Evolutionary conservation across 2,888 invertebrate species (phyloP).

Genomic region (Andrena minutula): DNA sequence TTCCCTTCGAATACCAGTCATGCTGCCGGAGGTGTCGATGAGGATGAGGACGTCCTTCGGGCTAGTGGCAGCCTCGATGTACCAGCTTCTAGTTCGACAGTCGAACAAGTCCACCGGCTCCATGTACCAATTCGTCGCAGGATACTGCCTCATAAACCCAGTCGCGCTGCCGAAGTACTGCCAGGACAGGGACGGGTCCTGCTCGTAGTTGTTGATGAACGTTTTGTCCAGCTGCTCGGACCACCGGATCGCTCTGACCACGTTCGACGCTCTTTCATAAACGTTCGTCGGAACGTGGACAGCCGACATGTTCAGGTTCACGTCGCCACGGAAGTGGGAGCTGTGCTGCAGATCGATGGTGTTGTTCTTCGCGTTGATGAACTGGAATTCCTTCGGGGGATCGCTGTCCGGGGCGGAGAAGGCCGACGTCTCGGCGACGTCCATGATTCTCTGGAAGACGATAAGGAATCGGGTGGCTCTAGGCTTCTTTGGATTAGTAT

Average conservation of each 20-base stretch:
- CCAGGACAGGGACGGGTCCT: conserved; percentile 91
- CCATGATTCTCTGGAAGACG: conserved; percentile 90
- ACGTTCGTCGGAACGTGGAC: conserved; percentile 99
- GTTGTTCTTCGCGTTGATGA: conserved; percentile 81
- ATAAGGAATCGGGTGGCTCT: background rate
- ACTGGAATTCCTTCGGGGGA: conserved; percentile 73
- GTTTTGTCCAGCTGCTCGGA: conserved; percentile 96
- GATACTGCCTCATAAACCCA: conserved; percentile 98
- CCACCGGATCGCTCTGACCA: conserved; percentile 98
- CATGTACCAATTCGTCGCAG: conserved; percentile 93
- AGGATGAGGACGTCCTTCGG: conserved; percentile 97
- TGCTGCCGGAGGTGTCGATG: conserved; percentile 95
- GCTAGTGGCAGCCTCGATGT: conserved; percentile 98
- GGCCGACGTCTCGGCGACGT: conserved; percentile 94
- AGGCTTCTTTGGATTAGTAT: background rate
- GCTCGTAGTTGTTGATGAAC: conserved; percentile 87
- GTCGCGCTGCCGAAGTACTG: conserved; percentile 99
- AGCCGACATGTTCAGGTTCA: conserved; percentile 92
- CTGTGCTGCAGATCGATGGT: conserved; percentile 89
- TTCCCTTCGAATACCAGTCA: conserved; percentile 95
- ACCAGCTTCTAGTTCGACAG: conserved; percentile 97
- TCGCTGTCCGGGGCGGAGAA: conserved; percentile 85
- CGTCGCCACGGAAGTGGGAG: conserved; percentile 90
- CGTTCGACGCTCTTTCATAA: conserved; percentile 94
- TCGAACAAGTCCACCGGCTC: conserved; percentile 97